phyloP scores from a whole-genome alignment of 2,888 invertebrate species.

The Zaprionus lineosus region DNA sequence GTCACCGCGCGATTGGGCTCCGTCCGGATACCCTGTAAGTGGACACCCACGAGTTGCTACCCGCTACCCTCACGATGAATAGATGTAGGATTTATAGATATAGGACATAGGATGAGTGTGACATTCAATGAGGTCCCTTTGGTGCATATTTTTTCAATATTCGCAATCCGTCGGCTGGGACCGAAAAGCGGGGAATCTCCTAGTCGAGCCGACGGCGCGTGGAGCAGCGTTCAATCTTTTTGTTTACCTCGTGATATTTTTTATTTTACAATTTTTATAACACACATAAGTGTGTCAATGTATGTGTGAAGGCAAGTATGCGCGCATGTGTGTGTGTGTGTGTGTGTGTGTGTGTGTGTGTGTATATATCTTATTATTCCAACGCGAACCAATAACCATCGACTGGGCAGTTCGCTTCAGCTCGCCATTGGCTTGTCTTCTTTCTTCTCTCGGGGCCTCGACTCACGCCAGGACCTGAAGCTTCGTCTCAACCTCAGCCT shows the following conservation, averaged over 20 bases:
- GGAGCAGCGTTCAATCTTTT: conserved; percentile 3
- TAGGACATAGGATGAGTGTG: no score
- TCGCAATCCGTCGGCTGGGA: no score
- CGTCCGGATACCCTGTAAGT: conserved; percentile 24
- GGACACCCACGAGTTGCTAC: no score
- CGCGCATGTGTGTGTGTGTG: conserved; percentile 33
- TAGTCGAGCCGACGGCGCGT: background rate
- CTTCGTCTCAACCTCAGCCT: conserved; percentile 35
- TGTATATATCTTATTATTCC: conserved; percentile 78
- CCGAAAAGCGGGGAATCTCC: conserved; percentile 17
- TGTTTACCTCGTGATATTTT: conserved; percentile 46
- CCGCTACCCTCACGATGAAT: no score
- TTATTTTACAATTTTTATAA: conserved; percentile 74
- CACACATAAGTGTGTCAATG: conserved; percentile 37
- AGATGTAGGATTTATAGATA: no score
- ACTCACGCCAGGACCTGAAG: conserved; percentile 32
- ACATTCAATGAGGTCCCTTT: no score
- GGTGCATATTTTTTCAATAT: no score
- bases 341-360: conserved; percentile 39
- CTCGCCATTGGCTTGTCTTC: conserved; percentile 77
- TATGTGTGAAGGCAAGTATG: conserved; percentile 19
- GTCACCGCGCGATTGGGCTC: no score
- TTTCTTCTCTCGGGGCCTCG: conserved; percentile 20
- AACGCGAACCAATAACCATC: conserved; percentile 82
- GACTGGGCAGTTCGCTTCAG: conserved; percentile 73